Evolutionary conservation across 92 coral and sea anemone species (phyloP).

Genomic region (Porites rus): DNA sequence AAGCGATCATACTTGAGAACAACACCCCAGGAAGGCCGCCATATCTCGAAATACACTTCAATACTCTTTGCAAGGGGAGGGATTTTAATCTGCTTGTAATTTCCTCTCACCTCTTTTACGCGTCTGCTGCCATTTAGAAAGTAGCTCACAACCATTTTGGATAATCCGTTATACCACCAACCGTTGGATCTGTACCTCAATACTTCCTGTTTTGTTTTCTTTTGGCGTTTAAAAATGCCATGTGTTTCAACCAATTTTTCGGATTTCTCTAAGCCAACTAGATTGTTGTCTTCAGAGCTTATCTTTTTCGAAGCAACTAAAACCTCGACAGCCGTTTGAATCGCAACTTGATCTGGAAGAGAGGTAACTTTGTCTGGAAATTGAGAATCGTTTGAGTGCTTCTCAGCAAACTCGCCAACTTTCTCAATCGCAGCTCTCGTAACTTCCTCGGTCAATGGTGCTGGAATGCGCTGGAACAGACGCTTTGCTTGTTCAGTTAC

Average conservation of each 20-base stretch:
- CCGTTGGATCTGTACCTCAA: conserved; percentile 47
- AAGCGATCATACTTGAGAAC: background rate
- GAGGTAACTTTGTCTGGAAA: no score
- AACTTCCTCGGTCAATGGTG: background rate
- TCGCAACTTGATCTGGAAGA: no score
- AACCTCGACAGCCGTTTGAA: no score
- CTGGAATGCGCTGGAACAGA: background rate
- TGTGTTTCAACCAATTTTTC: background rate
- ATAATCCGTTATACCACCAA: background rate
- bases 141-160: conserved; percentile 61
- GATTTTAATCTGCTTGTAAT: conserved; percentile 21
- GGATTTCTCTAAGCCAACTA: background rate
- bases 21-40: conserved; percentile 45
- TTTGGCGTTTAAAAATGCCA: background rate
- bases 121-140: background rate
- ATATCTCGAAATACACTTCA: background rate
- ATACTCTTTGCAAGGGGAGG: conserved; percentile 46
- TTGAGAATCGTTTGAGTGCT: background rate
- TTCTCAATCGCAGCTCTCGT: conserved; percentile 32
- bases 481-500: conserved; percentile 1
- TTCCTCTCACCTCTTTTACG: conserved; percentile 36
- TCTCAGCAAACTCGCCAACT: conserved; percentile 18
- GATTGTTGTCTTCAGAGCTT: background rate
- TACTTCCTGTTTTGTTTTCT: conserved; percentile 1
- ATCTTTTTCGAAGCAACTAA: background rate